Conservation (phyloP, 2,113 vertebrate genomes). For the Actenoides hombroni region DNA sequence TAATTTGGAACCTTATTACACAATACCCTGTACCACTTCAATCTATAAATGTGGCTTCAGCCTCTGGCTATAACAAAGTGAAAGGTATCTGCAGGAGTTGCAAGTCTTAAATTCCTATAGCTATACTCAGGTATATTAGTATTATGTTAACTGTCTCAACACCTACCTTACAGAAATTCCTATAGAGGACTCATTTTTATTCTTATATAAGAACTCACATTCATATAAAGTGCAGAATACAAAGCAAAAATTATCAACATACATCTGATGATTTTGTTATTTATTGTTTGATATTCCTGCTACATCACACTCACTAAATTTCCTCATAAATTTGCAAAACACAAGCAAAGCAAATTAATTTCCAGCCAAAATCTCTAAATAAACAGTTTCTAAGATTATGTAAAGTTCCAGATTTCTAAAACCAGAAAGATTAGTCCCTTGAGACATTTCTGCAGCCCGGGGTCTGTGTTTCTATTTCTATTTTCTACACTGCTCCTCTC, state of each 20-base stretch:
- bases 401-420: neutral
- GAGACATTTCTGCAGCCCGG: neutral
- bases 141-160: neutral
- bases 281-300: neutral
- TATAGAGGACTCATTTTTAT: neutral
- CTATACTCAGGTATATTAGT: neutral
- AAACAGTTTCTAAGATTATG: neutral
- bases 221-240: neutral
- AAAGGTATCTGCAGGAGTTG: neutral
- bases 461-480: neutral
- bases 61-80: neutral
- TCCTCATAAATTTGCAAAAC: neutral
- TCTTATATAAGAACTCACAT: neutral
- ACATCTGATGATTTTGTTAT: neutral
- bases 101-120: neutral
- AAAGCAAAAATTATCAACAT: neutral
- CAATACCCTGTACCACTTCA: neutral
- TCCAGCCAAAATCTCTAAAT: neutral
- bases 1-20: neutral
- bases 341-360: neutral
- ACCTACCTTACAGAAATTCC: neutral
- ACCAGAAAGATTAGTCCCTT: neutral
- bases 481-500: neutral
- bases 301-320: neutral
- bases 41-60: neutral